A percentile compares a stretch with the other conserved stretches of the same genome.
These are phyloP conservation scores for Drosophila pseudoananassae DNA, from an alignment of 1,140 invertebrate species.

Conservation along the genomic window DNA sequence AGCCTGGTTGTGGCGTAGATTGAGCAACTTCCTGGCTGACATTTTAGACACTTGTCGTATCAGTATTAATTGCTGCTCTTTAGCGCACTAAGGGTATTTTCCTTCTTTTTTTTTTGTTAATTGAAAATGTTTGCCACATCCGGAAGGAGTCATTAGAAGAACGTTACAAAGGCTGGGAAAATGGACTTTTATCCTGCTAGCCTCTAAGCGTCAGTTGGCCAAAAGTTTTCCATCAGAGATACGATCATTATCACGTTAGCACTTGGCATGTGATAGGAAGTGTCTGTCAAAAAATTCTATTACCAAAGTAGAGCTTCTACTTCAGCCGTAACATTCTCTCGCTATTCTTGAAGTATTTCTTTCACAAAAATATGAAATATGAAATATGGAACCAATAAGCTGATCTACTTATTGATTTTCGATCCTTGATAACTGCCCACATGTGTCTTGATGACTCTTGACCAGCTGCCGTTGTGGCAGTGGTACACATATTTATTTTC, in stretches of 20 bases:
- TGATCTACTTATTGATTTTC: constrained; percentile 30
- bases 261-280: constrained; percentile 13
- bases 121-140: constrained; percentile 73
- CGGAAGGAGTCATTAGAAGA: constrained; percentile 66
- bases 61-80: constrained; percentile 72
- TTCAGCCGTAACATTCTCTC: no score
- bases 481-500: neutral
- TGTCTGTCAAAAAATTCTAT: neutral
- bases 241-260: constrained; percentile 33
- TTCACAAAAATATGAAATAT: constrained; percentile 3
- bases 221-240: constrained; percentile 5
- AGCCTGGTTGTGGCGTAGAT: constrained; percentile 30
- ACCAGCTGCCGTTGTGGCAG: constrained; percentile 25
- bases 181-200: neutral
- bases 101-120: constrained; percentile 46
- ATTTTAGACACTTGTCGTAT: constrained; percentile 28
- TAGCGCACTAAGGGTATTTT: constrained; percentile 41
- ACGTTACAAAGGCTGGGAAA: constrained; percentile 32
- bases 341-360: neutral
- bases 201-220: constrained; percentile 24
- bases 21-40: constrained; percentile 63
- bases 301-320: neutral
- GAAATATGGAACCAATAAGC: constrained; percentile 25
- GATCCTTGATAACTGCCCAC: constrained; percentile 44
- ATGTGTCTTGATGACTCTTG: constrained; percentile 26